Evolutionary conservation across 2,113 vertebrate species (phyloP).

Genomic region (Salminus brasiliensis): DNA sequence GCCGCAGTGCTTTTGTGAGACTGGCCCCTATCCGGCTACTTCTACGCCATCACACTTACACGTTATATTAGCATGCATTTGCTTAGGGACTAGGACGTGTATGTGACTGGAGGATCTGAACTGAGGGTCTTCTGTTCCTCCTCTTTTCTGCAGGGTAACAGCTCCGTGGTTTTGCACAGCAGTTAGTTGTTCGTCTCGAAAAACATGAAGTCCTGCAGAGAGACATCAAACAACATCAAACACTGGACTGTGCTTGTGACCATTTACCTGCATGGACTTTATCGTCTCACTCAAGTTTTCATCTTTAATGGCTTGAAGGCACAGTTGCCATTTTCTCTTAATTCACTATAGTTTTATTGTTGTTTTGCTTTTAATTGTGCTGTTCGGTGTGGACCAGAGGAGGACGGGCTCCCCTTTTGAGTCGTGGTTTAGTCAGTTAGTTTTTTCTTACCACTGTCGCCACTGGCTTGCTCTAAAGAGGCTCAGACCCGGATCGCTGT

Average conservation of each 20-base stretch:
- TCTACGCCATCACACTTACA: not conserved
- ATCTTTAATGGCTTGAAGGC: too few species aligned
- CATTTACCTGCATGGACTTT: too few species aligned
- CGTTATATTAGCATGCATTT: conserved; percentile 17
- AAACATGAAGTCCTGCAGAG: conserved; percentile 88
- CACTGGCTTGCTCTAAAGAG: too few species aligned
- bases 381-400: too few species aligned
- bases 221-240: not conserved
- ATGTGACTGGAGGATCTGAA: not conserved
- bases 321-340: too few species aligned
- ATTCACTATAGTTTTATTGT: too few species aligned
- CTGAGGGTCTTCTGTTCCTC: not conserved
- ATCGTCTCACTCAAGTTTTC: too few species aligned
- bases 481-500: too few species aligned
- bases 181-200: conserved; percentile 75
- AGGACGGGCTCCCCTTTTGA: too few species aligned
- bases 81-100: not conserved
- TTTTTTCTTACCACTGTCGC: too few species aligned
- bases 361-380: too few species aligned
- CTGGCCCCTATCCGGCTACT: not conserved
- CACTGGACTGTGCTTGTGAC: not conserved
- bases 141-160: not conserved
- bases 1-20: not conserved
- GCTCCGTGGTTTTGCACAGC: conserved; percentile 23
- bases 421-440: too few species aligned